Evolutionary conservation across 2,888 invertebrate species (phyloP), one percentile per base, ranked within the genome.

Genomic region (Pristionchus arcanus): DNA sequence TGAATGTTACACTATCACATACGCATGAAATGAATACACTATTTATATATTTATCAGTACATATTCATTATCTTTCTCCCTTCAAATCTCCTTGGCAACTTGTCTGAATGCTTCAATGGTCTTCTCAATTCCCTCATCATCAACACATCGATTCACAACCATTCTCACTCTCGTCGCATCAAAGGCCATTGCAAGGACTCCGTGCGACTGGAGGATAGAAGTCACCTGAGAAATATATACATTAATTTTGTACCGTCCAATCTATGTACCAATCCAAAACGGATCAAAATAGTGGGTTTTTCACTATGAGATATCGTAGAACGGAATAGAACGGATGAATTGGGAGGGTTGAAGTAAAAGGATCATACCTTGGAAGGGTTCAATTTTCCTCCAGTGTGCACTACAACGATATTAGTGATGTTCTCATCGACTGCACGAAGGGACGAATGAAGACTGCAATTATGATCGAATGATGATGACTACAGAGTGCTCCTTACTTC

Each of bases 371-470:
- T 91, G 28, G 90, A 90, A 16, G 92, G 92, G 0, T 89, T 91
- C 55, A 92, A 87, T 28, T 90, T 90, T 28, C 91, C 91, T 55
- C 91, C 91, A 81, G 93, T 93, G 74, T 92, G 91, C 1, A 94
- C 89, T 31, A 94, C 88, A 0, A 94, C 93, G 91, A 94, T 93
- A 90, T 94, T 94, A 16, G 93, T 94, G 81, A 93, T 91, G 42
- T 91, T 91, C 2, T 90, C 90, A 49, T 91, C 91, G 25, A 90
- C 90, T 4, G 91, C 89, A 74, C 83, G 90, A 53, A 89, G 81
- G 28, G 31, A 89, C 11, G 31, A 31, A 49, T 37, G 85, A 42
- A 49, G 53, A 74, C 71, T 88, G 71, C 19, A 77, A 77, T 28
- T 49, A 37, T 81, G 31, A 11, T 37, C 2, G 3, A n/a, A 37